Evolutionary conservation across 2,113 vertebrate genomes (phyloP), one percentile per base, ranked within the genome.

Genomic region (Machaerirhynchus nigripectus): DNA sequence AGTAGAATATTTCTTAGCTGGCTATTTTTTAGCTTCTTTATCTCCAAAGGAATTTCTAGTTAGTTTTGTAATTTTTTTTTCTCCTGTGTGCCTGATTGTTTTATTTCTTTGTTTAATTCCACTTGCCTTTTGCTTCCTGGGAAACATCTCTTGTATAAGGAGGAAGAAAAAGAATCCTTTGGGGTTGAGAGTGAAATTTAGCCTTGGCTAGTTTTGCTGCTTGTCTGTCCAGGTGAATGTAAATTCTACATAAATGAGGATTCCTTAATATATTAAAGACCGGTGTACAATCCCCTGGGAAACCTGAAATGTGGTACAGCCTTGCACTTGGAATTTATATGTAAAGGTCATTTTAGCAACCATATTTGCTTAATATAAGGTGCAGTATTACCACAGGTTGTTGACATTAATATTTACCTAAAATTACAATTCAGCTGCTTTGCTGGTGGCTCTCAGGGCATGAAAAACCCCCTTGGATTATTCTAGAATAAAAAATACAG

Each of bases 331-430:
- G 59, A 76, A 76, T 93, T 95, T 80, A 6, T 69, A 50, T 50
- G 24, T 85, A 94, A 97, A 97, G 95, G 95, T 96, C 93, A 93
- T 63, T 61, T 83, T 79, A 93, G 87, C 90, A 94, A 53, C 75
- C 19, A 3, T 94, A 63, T 96, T 97, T 95, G 87, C 87, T 96
- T 89, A 94, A 87, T 95, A 70, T 91, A 93, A 79, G 52, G 67
- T 65, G 35, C 27, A 40, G 50, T 93, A 46, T 91, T 93, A 94
- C 39, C 78, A 37, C 19, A 63, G 63, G 30, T 85, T 87, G 60
- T 89, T 91, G 84, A 74, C 59, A 76, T 76, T 87, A 76, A 67
- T 90, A 83, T 94, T 93, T 90, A 90, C 78, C 81, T 85, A 69
- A 91, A 97, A 71, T 87, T 88, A 28, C 57, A 74, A 31, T 91